phyloP scores from a whole-genome alignment of 2,113 vertebrate genomes.

The Sebastes schlegelii region DNA sequence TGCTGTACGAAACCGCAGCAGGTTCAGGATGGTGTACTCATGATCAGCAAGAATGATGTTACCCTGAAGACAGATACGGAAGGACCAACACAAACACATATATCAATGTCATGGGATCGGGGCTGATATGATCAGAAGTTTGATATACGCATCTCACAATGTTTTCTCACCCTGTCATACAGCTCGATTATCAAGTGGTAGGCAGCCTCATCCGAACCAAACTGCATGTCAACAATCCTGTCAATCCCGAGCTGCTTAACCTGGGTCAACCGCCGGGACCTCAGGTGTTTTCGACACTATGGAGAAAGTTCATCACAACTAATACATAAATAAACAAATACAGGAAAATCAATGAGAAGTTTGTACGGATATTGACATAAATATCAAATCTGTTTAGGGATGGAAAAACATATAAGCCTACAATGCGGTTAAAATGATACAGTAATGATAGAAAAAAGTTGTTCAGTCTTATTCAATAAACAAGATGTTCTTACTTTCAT shows the following conservation, averaged over 20 bases:
- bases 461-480: background rate
- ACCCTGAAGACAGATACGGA: slow-evolving; percentile 83
- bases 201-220: slow-evolving; percentile 95
- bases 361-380: background rate
- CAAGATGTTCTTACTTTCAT: slow-evolving; percentile 91
- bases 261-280: slow-evolving; percentile 88
- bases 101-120: background rate
- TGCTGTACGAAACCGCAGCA: slow-evolving; percentile 93
- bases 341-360: background rate
- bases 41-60: slow-evolving; percentile 95
- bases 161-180: slow-evolving; percentile 92
- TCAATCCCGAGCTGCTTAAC: slow-evolving; percentile 93
- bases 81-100: slow-evolving; percentile 3
- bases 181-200: slow-evolving; percentile 96
- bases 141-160: no score
- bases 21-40: slow-evolving; percentile 93
- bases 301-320: background rate
- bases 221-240: slow-evolving; percentile 96
- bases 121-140: background rate
- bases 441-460: background rate
- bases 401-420: background rate
- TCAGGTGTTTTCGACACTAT: slow-evolving; percentile 97
- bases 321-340: background rate
- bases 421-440: background rate
- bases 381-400: background rate